These are phyloP conservation scores for Danio aesculapii DNA, from an alignment of 2,797 vertebrate species.

Conservation along the genomic window DNA sequence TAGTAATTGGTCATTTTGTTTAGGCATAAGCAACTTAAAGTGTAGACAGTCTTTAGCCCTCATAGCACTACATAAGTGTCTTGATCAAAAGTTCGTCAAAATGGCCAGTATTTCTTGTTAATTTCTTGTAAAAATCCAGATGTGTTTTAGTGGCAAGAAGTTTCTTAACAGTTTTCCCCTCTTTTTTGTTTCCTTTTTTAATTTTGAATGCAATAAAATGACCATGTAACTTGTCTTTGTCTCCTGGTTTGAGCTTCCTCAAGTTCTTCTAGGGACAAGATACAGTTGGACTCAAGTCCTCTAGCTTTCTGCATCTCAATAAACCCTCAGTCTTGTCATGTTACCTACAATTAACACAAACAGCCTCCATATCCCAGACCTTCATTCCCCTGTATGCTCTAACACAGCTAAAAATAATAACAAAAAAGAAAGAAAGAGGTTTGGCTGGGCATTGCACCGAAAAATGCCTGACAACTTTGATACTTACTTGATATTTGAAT, in stretches of 20 bases:
- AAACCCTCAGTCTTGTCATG: conserved; percentile 44
- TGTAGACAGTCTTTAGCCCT: not conserved
- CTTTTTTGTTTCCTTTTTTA: not conserved
- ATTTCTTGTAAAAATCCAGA: conserved; percentile 22
- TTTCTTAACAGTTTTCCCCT: not conserved
- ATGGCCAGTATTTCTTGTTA: conserved; percentile 8
- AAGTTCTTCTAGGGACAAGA: conserved; percentile 52
- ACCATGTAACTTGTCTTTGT: conserved; percentile 42
- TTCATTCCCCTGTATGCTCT: conserved; percentile 45
- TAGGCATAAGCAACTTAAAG: not conserved
- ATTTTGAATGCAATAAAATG: conserved; percentile 48
- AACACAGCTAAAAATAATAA: conserved; percentile 41
- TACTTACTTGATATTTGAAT: conserved; percentile 55
- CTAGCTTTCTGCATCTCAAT: conserved; percentile 17
- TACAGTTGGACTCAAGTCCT: conserved; percentile 41
- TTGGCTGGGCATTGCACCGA: conserved; percentile 80
- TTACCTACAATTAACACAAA: conserved; percentile 47
- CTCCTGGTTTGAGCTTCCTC: conserved; percentile 50
- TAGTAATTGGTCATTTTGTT: not conserved
- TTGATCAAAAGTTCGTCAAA: not conserved
- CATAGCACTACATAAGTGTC: not conserved
- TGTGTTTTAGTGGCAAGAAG: conserved; percentile 4
- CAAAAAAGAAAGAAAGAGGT: conserved; percentile 80
- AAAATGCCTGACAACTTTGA: conserved; percentile 75
- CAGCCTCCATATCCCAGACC: conserved; percentile 32